Evolutionary conservation across 2,113 vertebrate species (phyloP).

Genomic region (Leptodactylus fuscus): DNA sequence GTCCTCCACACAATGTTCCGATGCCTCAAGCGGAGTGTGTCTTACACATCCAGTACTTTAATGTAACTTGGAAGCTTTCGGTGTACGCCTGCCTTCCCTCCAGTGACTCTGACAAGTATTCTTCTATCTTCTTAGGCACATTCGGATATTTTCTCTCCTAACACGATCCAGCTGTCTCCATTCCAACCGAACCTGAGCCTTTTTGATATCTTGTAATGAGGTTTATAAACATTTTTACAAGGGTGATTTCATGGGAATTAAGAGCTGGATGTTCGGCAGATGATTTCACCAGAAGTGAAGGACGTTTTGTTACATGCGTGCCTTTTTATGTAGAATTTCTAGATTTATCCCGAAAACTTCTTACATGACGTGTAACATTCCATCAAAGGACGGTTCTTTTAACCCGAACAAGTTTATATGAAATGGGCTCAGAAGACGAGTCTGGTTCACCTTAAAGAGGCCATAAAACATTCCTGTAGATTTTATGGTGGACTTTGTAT

Average conservation of each 20-base stretch:
- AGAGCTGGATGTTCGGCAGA: constrained; percentile 30
- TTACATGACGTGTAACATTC: neutral
- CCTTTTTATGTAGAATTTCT: constrained; percentile 21
- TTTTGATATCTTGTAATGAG: constrained; percentile 33
- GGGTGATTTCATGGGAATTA: constrained; percentile 11
- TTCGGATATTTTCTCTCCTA: neutral
- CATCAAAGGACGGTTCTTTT: neutral
- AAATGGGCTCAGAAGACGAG: neutral
- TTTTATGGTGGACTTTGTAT: neutral
- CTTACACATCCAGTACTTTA: neutral
- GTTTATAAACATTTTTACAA: constrained; percentile 49
- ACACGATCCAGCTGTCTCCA: constrained; percentile 21
- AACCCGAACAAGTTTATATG: neutral
- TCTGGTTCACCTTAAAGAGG: neutral
- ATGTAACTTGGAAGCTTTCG: neutral
- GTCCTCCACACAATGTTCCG: neutral
- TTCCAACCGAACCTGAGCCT: neutral
- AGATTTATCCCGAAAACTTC: neutral
- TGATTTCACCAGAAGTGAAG: constrained; percentile 29
- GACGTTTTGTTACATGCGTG: neutral
- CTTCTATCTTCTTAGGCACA: neutral
- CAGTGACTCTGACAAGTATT: neutral
- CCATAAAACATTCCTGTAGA: neutral
- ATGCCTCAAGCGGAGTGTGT: neutral
- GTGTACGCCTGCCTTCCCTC: neutral